These are phyloP conservation scores for Notolabrus celidotus DNA, from an alignment of 2,797 vertebrate species.

Conservation along the genomic window DNA sequence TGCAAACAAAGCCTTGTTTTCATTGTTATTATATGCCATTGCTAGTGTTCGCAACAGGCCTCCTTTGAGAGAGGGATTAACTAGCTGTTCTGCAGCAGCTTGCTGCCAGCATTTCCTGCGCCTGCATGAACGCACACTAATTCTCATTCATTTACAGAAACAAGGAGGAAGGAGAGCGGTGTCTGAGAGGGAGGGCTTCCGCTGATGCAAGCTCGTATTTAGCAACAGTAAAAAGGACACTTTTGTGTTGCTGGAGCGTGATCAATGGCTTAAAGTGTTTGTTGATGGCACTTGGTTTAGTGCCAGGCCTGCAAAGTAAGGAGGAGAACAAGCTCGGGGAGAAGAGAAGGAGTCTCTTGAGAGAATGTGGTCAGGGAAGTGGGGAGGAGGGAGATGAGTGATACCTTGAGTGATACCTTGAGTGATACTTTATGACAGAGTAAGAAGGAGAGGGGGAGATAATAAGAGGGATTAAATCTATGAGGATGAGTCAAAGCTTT, in stretches of 20 bases:
- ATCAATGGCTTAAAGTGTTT: conserved; percentile 59
- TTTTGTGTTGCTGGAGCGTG: conserved; percentile 49
- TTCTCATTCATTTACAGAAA: conserved; percentile 66
- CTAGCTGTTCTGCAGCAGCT: conserved; percentile 47
- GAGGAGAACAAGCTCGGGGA: conserved; percentile 9
- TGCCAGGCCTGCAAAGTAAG: conserved; percentile 40
- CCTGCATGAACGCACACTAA: conserved; percentile 52
- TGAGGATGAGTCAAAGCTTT: conserved; percentile 23
- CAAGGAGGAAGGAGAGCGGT: conserved; percentile 25
- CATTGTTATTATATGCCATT: conserved; percentile 32
- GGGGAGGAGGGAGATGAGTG: conserved; percentile 12
- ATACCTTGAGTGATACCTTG: conserved; percentile 33
- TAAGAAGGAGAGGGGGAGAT: conserved; percentile 3
- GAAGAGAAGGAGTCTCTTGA: conserved; percentile 12
- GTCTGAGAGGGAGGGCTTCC: conserved; percentile 35
- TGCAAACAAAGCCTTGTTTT: conserved; percentile 39
- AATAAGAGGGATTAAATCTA: conserved; percentile 39
- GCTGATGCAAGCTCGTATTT: conserved; percentile 48
- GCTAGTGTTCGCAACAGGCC: conserved; percentile 35
- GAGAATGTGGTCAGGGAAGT: conserved; percentile 30
- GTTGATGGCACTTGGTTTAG: conserved; percentile 57
- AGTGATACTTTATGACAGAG: conserved; percentile 4
- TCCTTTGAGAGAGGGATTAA: conserved; percentile 53
- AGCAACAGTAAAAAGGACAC: conserved; percentile 50
- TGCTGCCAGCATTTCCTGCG: conserved; percentile 39